Evolutionary conservation across 2,113 vertebrate genomes (phyloP).

Genomic region (Syngnathus typhle): DNA sequence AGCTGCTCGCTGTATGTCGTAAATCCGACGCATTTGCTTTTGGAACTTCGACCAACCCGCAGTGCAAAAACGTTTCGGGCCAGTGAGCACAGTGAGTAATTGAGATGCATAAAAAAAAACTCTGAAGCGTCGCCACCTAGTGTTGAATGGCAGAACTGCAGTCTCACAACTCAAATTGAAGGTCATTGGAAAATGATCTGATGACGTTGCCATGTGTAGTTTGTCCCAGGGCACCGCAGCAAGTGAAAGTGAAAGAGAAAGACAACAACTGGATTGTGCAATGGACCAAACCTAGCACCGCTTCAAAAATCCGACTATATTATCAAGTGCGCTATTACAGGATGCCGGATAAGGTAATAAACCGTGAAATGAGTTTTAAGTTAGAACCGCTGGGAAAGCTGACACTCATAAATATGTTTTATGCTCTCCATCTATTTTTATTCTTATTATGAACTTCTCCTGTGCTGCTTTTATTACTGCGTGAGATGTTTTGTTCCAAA

Average conservation of each 20-base stretch:
- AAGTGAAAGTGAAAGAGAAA: constrained; percentile 23
- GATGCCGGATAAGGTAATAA: constrained; percentile 30
- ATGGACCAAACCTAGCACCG: constrained; percentile 37
- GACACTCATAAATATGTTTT: background rate
- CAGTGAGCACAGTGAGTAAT: constrained; percentile 52
- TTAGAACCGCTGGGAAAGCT: background rate
- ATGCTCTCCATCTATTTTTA: background rate
- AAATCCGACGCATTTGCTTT: constrained; percentile 27
- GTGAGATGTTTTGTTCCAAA: background rate
- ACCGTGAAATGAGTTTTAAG: background rate
- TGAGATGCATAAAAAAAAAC: constrained; percentile 6
- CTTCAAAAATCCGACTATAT: accelerated
- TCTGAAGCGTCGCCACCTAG: constrained; percentile 40
- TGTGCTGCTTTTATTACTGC: background rate
- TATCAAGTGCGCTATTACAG: constrained; percentile 56
- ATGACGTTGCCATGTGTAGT: constrained; percentile 39
- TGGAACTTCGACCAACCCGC: constrained; percentile 42
- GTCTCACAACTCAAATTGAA: background rate
- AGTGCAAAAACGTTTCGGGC: constrained; percentile 31
- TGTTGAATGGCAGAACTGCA: constrained; percentile 36
- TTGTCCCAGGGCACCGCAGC: constrained; percentile 29
- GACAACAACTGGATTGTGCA: constrained; percentile 34
- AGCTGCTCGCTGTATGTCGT: constrained; percentile 46
- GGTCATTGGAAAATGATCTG: background rate
- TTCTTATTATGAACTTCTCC: background rate